A percentile compares a stretch with the other conserved stretches of the same genome.
Conservation (phyloP, 2,113 vertebrate genomes). For the Capreolus pygargus region DNA sequence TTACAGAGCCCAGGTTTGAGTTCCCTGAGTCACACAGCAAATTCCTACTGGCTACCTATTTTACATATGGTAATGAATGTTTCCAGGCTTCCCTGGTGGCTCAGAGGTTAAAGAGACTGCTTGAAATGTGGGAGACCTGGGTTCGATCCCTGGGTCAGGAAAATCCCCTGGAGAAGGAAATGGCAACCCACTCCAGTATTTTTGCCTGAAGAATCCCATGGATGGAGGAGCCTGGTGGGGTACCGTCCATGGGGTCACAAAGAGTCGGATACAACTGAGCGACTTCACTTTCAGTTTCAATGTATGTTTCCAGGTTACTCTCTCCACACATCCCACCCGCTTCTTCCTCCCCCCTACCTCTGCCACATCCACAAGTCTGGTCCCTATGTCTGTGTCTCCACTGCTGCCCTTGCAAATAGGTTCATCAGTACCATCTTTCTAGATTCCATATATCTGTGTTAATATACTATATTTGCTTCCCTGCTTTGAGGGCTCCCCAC, state of each 20-base stretch:
- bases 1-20: not conserved
- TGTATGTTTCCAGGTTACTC: not conserved
- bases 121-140: no score
- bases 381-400: not conserved
- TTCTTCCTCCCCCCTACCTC: rapidly evolving
- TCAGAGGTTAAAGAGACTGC: no score
- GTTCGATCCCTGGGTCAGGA: no score
- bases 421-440: not conserved
- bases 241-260: no score
- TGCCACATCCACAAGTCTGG: not conserved
- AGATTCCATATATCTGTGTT: not conserved
- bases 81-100: not conserved
- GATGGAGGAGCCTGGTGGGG: no score
- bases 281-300: no score
- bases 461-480: not conserved
- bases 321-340: rapidly evolving
- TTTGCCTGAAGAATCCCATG: no score
- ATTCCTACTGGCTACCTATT: not conserved
- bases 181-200: no score
- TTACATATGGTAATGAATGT: not conserved
- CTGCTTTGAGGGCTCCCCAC: not conserved
- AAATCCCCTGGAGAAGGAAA: no score
- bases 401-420: not conserved
- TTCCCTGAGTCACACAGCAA: not conserved
- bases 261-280: no score